Percentiles rank a stretch among this genome's conserved stretches.
These are phyloP conservation scores for Jordanella pulchra DNA, from an alignment of 2,797 vertebrate genomes.

Conservation along the genomic window DNA sequence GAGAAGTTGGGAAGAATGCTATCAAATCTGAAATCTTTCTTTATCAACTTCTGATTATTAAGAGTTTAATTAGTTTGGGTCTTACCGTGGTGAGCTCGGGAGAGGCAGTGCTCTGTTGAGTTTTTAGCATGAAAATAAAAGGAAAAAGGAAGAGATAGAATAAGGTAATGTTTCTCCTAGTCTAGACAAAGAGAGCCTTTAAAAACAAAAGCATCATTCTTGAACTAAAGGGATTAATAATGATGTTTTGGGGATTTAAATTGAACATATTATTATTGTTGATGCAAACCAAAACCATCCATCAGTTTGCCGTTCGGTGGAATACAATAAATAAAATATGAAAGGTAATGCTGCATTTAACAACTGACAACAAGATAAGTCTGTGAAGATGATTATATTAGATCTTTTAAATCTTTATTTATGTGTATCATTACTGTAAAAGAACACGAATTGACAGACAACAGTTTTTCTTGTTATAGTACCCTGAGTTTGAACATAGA, in stretches of 20 bases:
- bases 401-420: too few relatives aligned
- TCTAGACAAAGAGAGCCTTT: slow-evolving; percentile 34
- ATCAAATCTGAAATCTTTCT: neutral
- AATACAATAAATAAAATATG: neutral
- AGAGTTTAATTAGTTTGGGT: neutral
- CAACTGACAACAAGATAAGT: too few relatives aligned
- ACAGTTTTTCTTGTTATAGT: too few relatives aligned
- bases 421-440: too few relatives aligned
- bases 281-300: neutral
- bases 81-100: slow-evolving; percentile 94
- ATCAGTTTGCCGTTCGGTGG: neutral
- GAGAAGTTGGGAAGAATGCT: neutral
- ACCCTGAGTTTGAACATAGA: too few relatives aligned
- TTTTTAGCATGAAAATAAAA: slow-evolving; percentile 74
- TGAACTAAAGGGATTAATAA: neutral
- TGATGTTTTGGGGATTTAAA: neutral
- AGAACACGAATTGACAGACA: too few relatives aligned
- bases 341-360: too few relatives aligned
- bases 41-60: neutral
- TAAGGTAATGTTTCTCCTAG: slow-evolving; percentile 35
- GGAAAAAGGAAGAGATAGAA: slow-evolving; percentile 60
- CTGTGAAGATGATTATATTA: too few relatives aligned
- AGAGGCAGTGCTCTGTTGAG: slow-evolving; percentile 89
- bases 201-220: slow-evolving; percentile 7
- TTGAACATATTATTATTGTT: neutral